Conservation (phyloP, 2,113 vertebrate species). For the Aix galericulata region DNA sequence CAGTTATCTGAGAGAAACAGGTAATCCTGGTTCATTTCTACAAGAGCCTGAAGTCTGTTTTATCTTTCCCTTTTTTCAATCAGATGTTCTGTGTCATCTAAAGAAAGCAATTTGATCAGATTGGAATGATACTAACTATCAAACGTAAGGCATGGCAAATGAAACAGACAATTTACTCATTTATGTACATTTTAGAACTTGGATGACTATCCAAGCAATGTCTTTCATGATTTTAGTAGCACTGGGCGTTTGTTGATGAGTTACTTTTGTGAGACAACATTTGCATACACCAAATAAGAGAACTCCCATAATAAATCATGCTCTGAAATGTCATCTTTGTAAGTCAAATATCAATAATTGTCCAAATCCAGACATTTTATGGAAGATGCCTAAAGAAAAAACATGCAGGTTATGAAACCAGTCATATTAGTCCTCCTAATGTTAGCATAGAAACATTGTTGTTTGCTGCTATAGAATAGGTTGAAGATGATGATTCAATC, state of each 20-base stretch:
- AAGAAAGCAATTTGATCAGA: constrained; percentile 14
- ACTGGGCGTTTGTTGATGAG: rapidly evolving
- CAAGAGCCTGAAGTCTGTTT: not conserved
- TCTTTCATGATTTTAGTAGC: not conserved
- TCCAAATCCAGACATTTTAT: not conserved
- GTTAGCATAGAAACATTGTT: not conserved
- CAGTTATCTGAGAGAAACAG: not conserved
- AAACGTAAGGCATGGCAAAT: constrained; percentile 8
- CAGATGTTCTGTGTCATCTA: not conserved
- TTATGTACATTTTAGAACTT: constrained; percentile 31
- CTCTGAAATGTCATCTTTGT: not conserved
- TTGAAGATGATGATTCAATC: not conserved
- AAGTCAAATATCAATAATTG: not conserved
- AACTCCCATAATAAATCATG: not conserved
- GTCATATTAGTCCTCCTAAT: not conserved
- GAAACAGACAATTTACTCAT: not conserved
- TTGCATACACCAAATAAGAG: not conserved
- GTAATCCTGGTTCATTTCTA: not conserved
- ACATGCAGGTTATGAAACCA: not conserved
- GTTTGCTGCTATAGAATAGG: not conserved
- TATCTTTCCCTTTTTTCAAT: not conserved
- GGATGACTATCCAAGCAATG: not conserved
- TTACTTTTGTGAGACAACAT: not conserved
- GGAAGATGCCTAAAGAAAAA: not conserved
- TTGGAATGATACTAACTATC: not conserved